Evolutionary conservation across 92 coral and sea anemone species (phyloP).

Genomic region (Bergia puertoricense): DNA sequence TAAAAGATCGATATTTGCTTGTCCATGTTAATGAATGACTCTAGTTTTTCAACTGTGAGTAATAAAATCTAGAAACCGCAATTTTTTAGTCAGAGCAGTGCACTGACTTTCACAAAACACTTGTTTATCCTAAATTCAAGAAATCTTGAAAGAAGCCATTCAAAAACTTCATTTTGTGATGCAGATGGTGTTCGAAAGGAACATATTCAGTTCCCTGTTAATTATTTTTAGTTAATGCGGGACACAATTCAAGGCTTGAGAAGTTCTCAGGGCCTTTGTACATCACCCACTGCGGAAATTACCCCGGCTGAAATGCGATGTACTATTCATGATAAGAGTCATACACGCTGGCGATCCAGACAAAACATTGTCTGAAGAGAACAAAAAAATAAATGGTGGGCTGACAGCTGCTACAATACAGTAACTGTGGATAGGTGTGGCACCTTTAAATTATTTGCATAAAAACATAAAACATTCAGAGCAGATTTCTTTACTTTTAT

Average conservation of each 20-base stretch:
- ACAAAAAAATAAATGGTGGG: not conserved
- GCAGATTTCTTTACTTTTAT: not conserved
- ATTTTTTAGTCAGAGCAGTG: too few relatives aligned
- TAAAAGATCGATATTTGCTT: not conserved
- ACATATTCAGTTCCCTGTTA: too few relatives aligned
- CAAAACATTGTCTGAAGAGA: constrained; percentile 32
- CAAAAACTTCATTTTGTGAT: too few relatives aligned
- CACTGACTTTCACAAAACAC: too few relatives aligned
- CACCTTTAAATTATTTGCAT: not conserved
- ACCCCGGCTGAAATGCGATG: not conserved
- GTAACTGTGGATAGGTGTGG: constrained; percentile 5
- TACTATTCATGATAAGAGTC: constrained; percentile 10
- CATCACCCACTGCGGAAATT: not conserved
- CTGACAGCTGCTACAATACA: constrained; percentile 12
- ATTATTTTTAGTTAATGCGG: not conserved
- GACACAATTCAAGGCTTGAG: not conserved
- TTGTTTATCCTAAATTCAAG: too few relatives aligned
- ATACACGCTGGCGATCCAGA: not conserved
- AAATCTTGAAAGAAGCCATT: too few relatives aligned
- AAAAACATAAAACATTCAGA: not conserved
- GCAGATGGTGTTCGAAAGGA: not conserved
- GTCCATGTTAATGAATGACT: not conserved
- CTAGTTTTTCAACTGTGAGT: too few relatives aligned
- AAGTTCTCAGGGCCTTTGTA: not conserved
- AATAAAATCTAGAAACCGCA: too few relatives aligned